Evolutionary conservation across 2,113 vertebrate species (phyloP), one percentile per base, ranked within the genome.

Genomic region (Colinus virginianus): DNA sequence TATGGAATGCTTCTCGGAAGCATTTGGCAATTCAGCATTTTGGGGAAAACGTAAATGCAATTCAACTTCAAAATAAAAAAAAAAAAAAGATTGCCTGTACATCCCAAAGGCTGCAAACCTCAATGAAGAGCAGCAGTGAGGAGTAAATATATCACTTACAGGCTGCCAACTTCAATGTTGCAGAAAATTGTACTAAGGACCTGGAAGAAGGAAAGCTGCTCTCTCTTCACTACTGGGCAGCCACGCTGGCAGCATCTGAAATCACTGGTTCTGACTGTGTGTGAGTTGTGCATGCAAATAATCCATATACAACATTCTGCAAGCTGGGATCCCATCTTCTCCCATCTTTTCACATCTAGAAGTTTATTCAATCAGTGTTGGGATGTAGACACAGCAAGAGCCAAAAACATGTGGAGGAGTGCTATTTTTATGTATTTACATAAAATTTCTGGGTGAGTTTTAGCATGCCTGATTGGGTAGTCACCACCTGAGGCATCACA

Each of bases 391-490:
- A 55, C 1, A 68, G 43, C 34, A 55, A 75, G 64, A 63, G 46
- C 25, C 16, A 19, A 83, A 83, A 75, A 7, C 14, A 12, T 13
- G 22, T 75, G 25, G 8, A 86, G 32, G 56, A 90, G 77, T 86
- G 49, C 91, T 88, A 67, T 64, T 88, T 94, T 90, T 75, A 78
- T 40, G 42, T 53, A 13, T 48, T 87, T 83, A 17, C 53, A 83
- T 87, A 72, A 68, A 93, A 94, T 55, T 85, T 88, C 72, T 84
- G 38, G 8, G 34, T 77, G 56, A 85, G 63, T 78, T 90, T 90
- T 63, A 85, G 72, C 68, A 40, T 16, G 25, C 28, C 46, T 91
- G 45, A 23, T 85, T 72, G 76, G n/a, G 83, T 55, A 30, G 25
- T 55, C 28, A 69, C 63, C 32, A 69, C 82, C 32, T 42, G 19